Percentiles rank a stretch among this genome's conserved stretches.
These are phyloP conservation scores for Petroica traversi DNA, from an alignment of 2,113 vertebrate species.

Conservation along the genomic window DNA sequence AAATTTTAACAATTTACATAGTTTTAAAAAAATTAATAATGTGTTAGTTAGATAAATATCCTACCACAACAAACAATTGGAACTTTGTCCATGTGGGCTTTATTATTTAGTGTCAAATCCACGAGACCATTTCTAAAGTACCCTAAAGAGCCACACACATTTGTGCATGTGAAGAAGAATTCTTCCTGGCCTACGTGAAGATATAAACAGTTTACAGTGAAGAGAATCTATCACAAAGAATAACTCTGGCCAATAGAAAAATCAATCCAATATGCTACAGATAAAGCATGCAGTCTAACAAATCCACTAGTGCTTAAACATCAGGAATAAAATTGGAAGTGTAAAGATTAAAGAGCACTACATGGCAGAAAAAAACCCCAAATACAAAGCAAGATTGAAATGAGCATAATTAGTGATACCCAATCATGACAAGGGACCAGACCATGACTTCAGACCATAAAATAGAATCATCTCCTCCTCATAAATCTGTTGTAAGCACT, in stretches of 20 bases:
- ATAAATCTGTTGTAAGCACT: background rate
- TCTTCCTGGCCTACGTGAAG: background rate
- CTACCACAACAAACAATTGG: background rate
- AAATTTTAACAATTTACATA: background rate
- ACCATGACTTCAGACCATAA: background rate
- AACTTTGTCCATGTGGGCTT: background rate
- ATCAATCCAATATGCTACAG: background rate
- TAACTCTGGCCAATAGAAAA: conserved; percentile 16
- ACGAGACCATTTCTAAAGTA: background rate
- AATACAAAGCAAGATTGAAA: background rate
- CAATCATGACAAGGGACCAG: background rate
- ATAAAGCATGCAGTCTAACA: background rate
- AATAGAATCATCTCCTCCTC: background rate
- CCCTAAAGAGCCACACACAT: background rate
- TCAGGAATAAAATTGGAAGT: background rate
- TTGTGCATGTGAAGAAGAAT: background rate
- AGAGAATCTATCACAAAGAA: conserved; percentile 10
- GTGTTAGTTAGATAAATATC: background rate
- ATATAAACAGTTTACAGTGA: background rate
- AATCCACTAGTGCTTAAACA: background rate
- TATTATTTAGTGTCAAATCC: background rate
- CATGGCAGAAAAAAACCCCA: background rate
- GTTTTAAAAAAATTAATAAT: background rate
- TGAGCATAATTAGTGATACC: background rate
- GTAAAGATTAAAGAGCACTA: background rate